Percentiles rank a stretch among this genome's conserved stretches.
These are phyloP conservation scores for Molothrus ater DNA, from an alignment of 2,797 vertebrate species.

Conservation along the genomic window DNA sequence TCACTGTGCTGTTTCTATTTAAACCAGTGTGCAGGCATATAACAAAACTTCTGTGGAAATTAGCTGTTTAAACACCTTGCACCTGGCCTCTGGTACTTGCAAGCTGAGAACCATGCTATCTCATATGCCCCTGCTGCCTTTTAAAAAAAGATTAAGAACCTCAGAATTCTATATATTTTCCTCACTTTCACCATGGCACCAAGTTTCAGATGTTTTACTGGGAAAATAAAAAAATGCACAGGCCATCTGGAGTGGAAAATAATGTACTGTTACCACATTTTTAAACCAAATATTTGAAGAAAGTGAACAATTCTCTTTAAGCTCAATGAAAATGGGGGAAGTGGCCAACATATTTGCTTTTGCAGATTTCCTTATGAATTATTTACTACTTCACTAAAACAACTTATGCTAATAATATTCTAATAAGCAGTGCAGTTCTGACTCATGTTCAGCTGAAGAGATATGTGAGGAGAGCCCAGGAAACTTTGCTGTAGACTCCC, in stretches of 20 bases:
- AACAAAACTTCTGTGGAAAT: background rate
- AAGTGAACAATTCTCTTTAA: constrained; percentile 49
- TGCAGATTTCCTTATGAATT: constrained; percentile 68
- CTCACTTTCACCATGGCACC: background rate
- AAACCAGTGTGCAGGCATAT: background rate
- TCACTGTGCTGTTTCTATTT: background rate
- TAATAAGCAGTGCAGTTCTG: constrained; percentile 36
- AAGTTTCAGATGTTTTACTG: background rate
- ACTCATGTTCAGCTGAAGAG: background rate
- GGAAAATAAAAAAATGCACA: background rate
- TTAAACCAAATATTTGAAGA: constrained; percentile 64
- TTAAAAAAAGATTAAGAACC: background rate
- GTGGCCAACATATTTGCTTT: constrained; percentile 47
- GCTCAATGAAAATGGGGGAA: constrained; percentile 1
- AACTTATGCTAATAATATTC: constrained; percentile 56
- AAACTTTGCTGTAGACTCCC: constrained; percentile 6
- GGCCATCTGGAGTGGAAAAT: constrained; percentile 32
- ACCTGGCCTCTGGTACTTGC: background rate
- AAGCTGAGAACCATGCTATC: background rate
- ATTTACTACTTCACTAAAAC: constrained; percentile 57
- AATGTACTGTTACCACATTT: constrained; percentile 53
- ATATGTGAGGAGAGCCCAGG: background rate
- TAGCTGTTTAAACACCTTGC: background rate
- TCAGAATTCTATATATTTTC: background rate
- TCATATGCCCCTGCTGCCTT: background rate